These are phyloP conservation scores for Himalopsyche anomala DNA, from an alignment of 2,888 invertebrate genomes.

Conservation along the genomic window DNA sequence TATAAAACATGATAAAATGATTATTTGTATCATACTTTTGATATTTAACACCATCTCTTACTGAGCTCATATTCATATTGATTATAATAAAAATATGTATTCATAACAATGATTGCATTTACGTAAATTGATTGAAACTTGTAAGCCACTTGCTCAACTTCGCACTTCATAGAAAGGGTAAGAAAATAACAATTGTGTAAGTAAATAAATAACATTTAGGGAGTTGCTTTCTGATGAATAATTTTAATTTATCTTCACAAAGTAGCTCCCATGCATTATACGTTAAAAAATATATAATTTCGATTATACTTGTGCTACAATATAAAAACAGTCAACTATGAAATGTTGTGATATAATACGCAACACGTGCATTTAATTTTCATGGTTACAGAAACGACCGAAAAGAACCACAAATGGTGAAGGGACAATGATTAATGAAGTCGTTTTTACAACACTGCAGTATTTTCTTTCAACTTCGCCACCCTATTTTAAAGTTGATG, in stretches of 20 bases:
- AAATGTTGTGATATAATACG: neutral
- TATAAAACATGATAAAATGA: too few species aligned
- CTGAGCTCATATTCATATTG: too few species aligned
- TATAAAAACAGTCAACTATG: neutral
- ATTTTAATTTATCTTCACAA: neutral
- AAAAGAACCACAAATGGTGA: neutral
- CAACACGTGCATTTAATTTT: constrained; percentile 19
- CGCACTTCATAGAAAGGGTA: too few species aligned
- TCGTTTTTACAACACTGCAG: neutral
- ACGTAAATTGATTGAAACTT: too few species aligned
- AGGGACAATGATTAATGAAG: constrained; percentile 7
- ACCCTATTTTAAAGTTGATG: constrained; percentile 20
- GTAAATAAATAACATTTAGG: too few species aligned
- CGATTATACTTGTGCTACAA: neutral
- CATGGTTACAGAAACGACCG: neutral
- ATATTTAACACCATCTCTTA: too few species aligned
- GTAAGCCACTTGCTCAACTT: too few species aligned
- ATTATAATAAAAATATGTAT: too few species aligned
- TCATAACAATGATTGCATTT: too few species aligned
- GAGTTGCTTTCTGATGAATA: too few species aligned
- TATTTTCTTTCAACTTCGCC: constrained; percentile 15
- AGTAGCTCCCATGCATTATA: neutral
- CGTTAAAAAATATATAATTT: neutral
- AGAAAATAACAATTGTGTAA: too few species aligned
- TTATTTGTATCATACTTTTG: too few species aligned